Evolutionary conservation across 2,113 vertebrate genomes (phyloP), one percentile per base, ranked within the genome.

Genomic region (Mobula hypostoma): DNA sequence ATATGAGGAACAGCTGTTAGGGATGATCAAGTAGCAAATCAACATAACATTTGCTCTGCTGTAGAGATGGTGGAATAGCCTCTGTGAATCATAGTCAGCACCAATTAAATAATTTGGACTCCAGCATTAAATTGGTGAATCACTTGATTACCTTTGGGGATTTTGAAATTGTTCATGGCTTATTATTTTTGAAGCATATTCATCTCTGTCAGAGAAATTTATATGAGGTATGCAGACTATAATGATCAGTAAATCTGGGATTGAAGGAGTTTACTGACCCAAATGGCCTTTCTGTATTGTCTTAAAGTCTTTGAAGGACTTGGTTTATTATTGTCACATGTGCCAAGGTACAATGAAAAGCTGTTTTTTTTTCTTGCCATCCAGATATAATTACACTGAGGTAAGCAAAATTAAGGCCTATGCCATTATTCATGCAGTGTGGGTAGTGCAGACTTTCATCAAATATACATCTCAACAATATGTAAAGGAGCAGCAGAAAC

Each of bases 41-140:
- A 90, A 90, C 85, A 68, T 36, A 32, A 90, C 85, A 90, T 68
- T 66, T 90, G 85, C 85, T 66, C 14, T 17, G 61, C 85, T 66
- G 85, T 61, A 29, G 29, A 19, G 85, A 32, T 90, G 85, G 61
- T 66, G 29, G 85, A 66, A 66, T 66, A 15, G 85, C 66, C 61
- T 90, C 85, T 32, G 14, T 90, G 85, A 63, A 68, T 7, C n/a
- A n/a, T 7, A 66, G 58, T 61, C 14, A 66, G 61, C 85, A 29
- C 14, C 85, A 88, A 88, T 88, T 88, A 88, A 88, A 88, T 88
- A 88, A 90, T 90, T 90, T 63, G 68, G 85, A n/a, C 58, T 88
- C 58, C n/a, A 32, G 14, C 63, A 63, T 66, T 90, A 90, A 68
- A 90, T 66, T 90, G 85, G 61, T 68, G 85, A 32, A 14, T 90